Evolutionary conservation across 2,888 invertebrate genomes (phyloP), one percentile per base, ranked within the genome.

Genomic region (Caenorhabditis sp.): DNA sequence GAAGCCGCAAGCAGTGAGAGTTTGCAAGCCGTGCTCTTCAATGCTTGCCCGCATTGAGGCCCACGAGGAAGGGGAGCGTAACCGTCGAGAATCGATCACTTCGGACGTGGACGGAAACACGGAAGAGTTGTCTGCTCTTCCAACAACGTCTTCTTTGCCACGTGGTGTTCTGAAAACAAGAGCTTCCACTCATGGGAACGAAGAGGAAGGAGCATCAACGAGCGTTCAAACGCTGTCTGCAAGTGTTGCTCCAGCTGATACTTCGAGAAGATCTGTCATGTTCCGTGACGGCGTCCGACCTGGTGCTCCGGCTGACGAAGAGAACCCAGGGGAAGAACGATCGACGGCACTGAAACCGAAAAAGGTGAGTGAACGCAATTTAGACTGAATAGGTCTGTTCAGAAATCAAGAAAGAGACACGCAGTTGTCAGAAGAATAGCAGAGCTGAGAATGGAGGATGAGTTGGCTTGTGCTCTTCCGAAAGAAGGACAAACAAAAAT

Each of bases 241-340:
- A 9, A 13, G 39, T 35, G 32, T 13, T 17, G 7, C 22, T 24
- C 17, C 11, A 2, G 30, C 32, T 30, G 74, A 53, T 9, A 48
- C 63, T 1, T 46, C 59, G 0, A 27, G 56, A 71, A 46, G 78
- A 43, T 73, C 77, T 2, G 80, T 80, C 8, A 61, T 76, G 50
- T 82, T 80, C 53, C 46, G 83, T 37, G 87, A 87, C 63, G 87
- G 87, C 2, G 80, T 87, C 11, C 74, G 80, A 17, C 87, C 87
- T 1, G 87, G 87, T 15, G 74, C 76, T 15, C 63, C 59, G 20
- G 53, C 65, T 9, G 65, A 76, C 27, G 77, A 50, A 6, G 32
- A 41, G 3, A 56, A 59, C 6, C 56, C 61, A 20, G 59, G 46
- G 35, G 78, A 72, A 17, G 79, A 78, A 46, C 58, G 53, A 35